Base-by-base conservation (phyloP, 2,113 vertebrate genomes). In the Microcebus lehilahytsara region DNA sequence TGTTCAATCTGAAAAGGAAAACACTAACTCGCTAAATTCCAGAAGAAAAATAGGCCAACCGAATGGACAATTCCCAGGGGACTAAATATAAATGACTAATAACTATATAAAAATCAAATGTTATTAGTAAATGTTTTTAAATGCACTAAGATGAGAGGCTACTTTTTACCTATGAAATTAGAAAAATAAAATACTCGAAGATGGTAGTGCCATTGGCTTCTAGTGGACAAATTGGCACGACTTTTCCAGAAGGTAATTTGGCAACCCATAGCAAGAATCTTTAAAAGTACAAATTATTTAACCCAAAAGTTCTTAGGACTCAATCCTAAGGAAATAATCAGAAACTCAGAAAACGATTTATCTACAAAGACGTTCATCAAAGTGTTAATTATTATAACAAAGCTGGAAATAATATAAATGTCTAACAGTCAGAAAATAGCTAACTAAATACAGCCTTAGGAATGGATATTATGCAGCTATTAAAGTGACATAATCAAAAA, bases 391-490 rank as follows among this genome's bases (percentile, higher is more conserved):
- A 93, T 72, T 83, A 2, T 67, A 87, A 66, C 25, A 86, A 91
- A 64, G 83, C 66, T 49, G 5, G 37, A 92, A 92, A 81, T 40
- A 95, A 72, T 30, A 72, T 17, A 37, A 74, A 75, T 58, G 22
- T 72, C 20, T 95, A 84, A 79, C 80, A 89, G 62, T 92, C 34
- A 90, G 58, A 87, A 93, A 96, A 83, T 42, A 10, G 64, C 58
- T 93, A 42, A 95, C 83, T 90, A 62, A 85, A 72, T 77, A 46
- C 17, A 85, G 58, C 32, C 30, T 49, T 60, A 37, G 66, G 80
- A 83, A 49, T 92, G 34, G 4, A 42, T 78, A 72, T 32, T 23
- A 84, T 51, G 34, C 9, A 90, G 17, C 69, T 91, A 93, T 51
- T 72, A 75, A 83, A 86, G 34, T 85, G 46, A 85, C 32, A 62